These are phyloP conservation scores for Neodontobutis hainanensis DNA, from an alignment of 2,113 vertebrate species.

Conservation along the genomic window DNA sequence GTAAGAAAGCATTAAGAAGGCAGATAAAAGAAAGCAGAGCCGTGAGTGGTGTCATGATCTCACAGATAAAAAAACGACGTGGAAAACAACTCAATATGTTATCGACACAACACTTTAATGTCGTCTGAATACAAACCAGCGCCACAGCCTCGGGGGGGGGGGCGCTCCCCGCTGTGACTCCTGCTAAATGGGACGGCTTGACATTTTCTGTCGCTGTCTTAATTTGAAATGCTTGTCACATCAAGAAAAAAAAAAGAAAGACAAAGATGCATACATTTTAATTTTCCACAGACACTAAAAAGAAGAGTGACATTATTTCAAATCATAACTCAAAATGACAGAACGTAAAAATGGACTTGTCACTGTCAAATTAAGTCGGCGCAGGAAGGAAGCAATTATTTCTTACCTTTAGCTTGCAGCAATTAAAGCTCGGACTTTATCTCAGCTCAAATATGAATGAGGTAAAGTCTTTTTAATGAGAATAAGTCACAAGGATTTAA, in stretches of 20 bases:
- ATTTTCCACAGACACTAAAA: neutral
- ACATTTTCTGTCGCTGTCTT: conserved; percentile 33
- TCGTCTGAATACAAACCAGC: conserved; percentile 44
- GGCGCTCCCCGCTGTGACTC: conserved; percentile 21
- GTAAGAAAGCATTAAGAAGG: neutral
- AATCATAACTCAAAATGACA: neutral
- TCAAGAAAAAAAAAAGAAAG: too few species aligned
- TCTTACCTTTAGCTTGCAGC: neutral
- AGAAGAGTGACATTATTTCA: neutral
- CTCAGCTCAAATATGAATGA: neutral
- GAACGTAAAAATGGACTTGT: neutral
- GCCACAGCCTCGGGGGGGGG: conserved; percentile 6
- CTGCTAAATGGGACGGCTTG: conserved; percentile 30
- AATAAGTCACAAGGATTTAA: too few species aligned
- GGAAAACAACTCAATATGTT: conserved; percentile 57
- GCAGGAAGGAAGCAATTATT: neutral
- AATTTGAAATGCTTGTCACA: conserved; percentile 14
- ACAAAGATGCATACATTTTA: neutral
- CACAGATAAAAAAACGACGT: conserved; percentile 35
- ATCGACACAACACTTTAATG: conserved; percentile 42
- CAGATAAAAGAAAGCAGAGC: conserved; percentile 11
- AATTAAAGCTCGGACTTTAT: neutral
- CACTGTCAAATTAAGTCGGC: neutral
- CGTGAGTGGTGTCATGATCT: conserved; percentile 20
- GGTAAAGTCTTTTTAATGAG: too few species aligned